A percentile compares a stretch with the other conserved stretches of the same genome.
These are phyloP conservation scores for Xenopus borealis DNA, from an alignment of 2,113 vertebrate species.

Conservation along the genomic window DNA sequence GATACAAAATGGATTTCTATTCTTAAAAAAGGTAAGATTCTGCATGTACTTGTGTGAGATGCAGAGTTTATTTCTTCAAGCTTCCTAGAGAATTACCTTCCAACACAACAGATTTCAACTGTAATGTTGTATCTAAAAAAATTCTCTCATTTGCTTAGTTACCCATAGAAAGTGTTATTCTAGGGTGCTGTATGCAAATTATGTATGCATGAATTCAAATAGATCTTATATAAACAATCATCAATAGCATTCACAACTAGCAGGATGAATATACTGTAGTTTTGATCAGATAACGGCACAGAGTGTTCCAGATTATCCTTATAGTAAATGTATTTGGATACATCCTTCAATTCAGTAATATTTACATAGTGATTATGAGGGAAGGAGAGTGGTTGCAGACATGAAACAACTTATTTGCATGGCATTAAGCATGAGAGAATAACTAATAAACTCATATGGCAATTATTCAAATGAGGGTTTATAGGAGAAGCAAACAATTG, in stretches of 20 bases:
- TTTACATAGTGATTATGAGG: constrained; percentile 46
- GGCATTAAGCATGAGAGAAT: constrained; percentile 51
- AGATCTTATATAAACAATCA: constrained; percentile 1
- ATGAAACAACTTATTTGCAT: constrained; percentile 46
- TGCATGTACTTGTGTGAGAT: constrained; percentile 55
- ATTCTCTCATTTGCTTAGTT: neutral
- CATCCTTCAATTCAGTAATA: constrained; percentile 43
- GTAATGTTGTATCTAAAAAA: neutral
- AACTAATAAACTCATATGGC: constrained; percentile 42
- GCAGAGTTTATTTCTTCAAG: neutral
- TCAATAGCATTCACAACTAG: neutral
- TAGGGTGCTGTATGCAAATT: neutral
- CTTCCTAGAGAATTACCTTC: neutral
- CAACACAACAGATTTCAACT: neutral
- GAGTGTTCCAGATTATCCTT: constrained; percentile 9
- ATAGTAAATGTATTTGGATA: constrained; percentile 44
- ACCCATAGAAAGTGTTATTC: neutral
- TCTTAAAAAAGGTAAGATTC: constrained; percentile 71
- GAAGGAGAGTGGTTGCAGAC: constrained; percentile 40
- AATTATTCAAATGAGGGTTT: constrained; percentile 52
- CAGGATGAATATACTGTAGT: constrained; percentile 8
- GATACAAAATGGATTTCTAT: constrained; percentile 67
- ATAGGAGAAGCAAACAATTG: constrained; percentile 40
- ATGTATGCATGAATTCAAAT: neutral
- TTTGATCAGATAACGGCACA: neutral